phyloP scores from a whole-genome alignment of 2,888 invertebrate genomes.

The Microctonus aethiopoides region DNA sequence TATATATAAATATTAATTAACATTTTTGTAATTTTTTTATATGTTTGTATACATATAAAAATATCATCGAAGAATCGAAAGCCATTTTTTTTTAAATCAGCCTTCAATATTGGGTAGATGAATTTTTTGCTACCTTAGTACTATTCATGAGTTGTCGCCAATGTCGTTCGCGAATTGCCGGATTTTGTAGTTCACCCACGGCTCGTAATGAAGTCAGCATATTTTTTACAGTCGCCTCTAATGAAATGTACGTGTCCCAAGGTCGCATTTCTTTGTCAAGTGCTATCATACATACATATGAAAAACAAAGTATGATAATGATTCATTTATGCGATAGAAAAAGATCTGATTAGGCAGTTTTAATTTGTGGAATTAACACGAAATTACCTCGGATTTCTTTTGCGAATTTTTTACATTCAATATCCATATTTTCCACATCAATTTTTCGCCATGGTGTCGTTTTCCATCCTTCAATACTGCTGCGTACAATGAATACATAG shows the following conservation, averaged over 20 bases:
- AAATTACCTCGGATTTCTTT: constrained; percentile 82
- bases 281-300: constrained; percentile 62
- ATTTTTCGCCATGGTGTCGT: constrained; percentile 97
- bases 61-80: background rate
- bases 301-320: background rate
- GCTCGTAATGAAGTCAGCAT: constrained; percentile 95
- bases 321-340: background rate
- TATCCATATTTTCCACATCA: constrained; percentile 98
- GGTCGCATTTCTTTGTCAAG: constrained; percentile 95
- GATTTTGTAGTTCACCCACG: constrained; percentile 95
- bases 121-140: constrained; percentile 79
- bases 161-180: constrained; percentile 94
- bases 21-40: constrained; percentile 5
- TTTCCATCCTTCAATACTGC: constrained; percentile 96
- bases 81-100: constrained; percentile 2
- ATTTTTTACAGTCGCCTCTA: constrained; percentile 94
- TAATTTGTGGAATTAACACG: background rate
- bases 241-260: constrained; percentile 90
- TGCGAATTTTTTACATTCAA: constrained; percentile 97
- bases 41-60: constrained; percentile 2
- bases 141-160: constrained; percentile 97
- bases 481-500: constrained; percentile 88
- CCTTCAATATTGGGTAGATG: constrained; percentile 7
- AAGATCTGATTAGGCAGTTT: background rate
- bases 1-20: background rate